A percentile compares a stretch with the other conserved stretches of the same genome.
phyloP scores from a whole-genome alignment of 2,888 invertebrate species.

The Smittia aterrima region DNA sequence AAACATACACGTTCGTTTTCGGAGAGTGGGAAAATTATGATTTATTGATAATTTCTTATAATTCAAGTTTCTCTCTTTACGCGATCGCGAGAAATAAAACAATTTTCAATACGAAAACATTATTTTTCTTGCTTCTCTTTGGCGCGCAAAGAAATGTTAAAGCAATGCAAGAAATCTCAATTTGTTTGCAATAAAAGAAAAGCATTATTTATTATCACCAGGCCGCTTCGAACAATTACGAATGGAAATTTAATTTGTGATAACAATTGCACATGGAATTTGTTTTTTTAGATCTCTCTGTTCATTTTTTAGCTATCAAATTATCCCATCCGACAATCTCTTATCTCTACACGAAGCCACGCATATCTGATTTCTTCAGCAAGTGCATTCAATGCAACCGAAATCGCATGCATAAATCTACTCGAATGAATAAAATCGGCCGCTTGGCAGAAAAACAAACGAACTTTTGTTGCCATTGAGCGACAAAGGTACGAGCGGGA shows the following conservation, averaged over 20 bases:
- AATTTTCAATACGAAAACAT: conserved; percentile 12
- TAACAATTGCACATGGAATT: neutral
- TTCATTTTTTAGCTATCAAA: neutral
- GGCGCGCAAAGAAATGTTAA: conserved; percentile 18
- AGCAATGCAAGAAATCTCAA: conserved; percentile 4
- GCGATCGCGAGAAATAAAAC: neutral
- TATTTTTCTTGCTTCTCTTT: neutral
- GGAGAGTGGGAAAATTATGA: conserved; percentile 22
- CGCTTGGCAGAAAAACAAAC: neutral
- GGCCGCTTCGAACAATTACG: neutral
- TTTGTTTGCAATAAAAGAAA: conserved; percentile 31
- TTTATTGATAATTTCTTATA: conserved; percentile 19
- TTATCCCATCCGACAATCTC: neutral
- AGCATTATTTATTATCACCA: conserved; percentile 33
- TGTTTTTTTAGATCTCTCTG: neutral
- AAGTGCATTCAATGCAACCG: conserved; percentile 20
- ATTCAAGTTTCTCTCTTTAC: conserved; percentile 18
- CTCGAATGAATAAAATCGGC: neutral
- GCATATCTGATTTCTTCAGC: conserved; percentile 5
- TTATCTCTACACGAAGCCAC: neutral
- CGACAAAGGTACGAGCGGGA: neutral
- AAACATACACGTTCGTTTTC: conserved; percentile 4
- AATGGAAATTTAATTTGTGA: conserved; percentile 7
- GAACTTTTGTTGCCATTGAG: neutral
- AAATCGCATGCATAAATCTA: conserved; percentile 3